A percentile compares a stretch with the other conserved stretches of the same genome.
phyloP scores from a whole-genome alignment of 2,888 invertebrate species.

The Nomada ruficornis region DNA sequence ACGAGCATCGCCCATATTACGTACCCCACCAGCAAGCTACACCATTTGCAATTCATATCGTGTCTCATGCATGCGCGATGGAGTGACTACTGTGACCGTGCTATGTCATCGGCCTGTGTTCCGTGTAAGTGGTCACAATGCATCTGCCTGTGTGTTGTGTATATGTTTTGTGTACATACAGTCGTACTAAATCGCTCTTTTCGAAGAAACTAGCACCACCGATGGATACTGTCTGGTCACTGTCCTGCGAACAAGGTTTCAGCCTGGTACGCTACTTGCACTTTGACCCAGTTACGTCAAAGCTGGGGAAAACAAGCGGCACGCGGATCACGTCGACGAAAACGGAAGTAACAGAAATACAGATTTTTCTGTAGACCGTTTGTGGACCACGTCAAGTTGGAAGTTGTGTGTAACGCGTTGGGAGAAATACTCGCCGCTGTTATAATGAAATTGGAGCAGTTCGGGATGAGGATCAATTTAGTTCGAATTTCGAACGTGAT shows the following conservation, averaged over 20 bases:
- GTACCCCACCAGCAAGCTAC: slow-evolving; percentile 55
- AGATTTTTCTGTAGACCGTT: too few relatives aligned
- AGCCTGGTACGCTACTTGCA: slow-evolving; percentile 40
- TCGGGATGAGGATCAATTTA: neutral
- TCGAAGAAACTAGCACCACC: slow-evolving; percentile 55
- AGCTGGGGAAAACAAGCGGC: slow-evolving; percentile 30
- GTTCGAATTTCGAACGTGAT: neutral
- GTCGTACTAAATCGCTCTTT: slow-evolving; percentile 39
- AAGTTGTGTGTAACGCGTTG: too few relatives aligned
- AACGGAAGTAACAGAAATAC: neutral
- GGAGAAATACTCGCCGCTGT: neutral
- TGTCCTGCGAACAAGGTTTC: slow-evolving; percentile 23
- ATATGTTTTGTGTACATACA: slow-evolving; percentile 25
- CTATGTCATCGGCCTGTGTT: slow-evolving; percentile 65
- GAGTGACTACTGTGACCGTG: slow-evolving; percentile 70
- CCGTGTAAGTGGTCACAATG: slow-evolving; percentile 61
- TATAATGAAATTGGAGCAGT: neutral
- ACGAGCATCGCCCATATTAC: slow-evolving; percentile 70
- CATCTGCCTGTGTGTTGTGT: neutral
- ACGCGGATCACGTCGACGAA: slow-evolving; percentile 38
- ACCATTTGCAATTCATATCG: slow-evolving; percentile 78
- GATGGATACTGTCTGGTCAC: slow-evolving; percentile 23
- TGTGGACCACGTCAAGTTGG: too few relatives aligned
- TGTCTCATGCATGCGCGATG: slow-evolving; percentile 75
- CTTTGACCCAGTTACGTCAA: slow-evolving; percentile 54